These are phyloP conservation scores for Palythoa caribaeorum DNA, from an alignment of 92 coral and sea anemone genomes.

Conservation along the genomic window DNA sequence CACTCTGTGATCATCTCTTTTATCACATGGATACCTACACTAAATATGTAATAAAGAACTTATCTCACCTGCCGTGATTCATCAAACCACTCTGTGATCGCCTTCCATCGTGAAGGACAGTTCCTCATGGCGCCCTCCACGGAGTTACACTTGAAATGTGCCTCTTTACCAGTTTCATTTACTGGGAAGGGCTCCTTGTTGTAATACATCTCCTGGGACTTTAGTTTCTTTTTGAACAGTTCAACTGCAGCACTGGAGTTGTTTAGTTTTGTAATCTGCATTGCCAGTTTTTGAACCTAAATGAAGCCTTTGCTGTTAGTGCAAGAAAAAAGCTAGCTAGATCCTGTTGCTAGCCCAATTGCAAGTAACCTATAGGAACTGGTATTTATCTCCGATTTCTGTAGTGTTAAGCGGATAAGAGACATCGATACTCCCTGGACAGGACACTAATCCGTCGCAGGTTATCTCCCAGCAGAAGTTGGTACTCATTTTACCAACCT, in stretches of 20 bases:
- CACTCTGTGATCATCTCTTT: too few relatives aligned
- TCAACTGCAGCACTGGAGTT: conserved; percentile 72
- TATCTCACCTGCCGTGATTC: conserved; percentile 78
- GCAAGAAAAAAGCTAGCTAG: too few relatives aligned
- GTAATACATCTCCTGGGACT: conserved; percentile 85
- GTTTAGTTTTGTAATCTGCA: conserved; percentile 67
- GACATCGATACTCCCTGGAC: too few relatives aligned
- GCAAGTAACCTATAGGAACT: too few relatives aligned
- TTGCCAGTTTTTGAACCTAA: conserved; percentile 79
- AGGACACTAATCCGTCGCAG: too few relatives aligned
- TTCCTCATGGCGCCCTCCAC: conserved; percentile 69
- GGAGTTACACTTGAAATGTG: conserved; percentile 64
- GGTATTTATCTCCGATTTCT: too few relatives aligned
- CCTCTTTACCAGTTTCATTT: conserved; percentile 74
- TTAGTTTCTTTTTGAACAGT: conserved; percentile 65
- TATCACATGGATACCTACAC: too few relatives aligned
- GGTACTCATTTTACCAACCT: too few relatives aligned
- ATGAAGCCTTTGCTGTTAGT: too few relatives aligned
- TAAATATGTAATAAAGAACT: not conserved
- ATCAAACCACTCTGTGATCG: conserved; percentile 87
- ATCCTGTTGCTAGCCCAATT: too few relatives aligned
- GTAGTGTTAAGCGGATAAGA: too few relatives aligned
- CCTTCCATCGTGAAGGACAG: conserved; percentile 93
- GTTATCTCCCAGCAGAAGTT: too few relatives aligned
- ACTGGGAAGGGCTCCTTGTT: conserved; percentile 84